Evolutionary conservation across 1,140 invertebrate genomes (phyloP).

Genomic region (Eciton burchellii): DNA sequence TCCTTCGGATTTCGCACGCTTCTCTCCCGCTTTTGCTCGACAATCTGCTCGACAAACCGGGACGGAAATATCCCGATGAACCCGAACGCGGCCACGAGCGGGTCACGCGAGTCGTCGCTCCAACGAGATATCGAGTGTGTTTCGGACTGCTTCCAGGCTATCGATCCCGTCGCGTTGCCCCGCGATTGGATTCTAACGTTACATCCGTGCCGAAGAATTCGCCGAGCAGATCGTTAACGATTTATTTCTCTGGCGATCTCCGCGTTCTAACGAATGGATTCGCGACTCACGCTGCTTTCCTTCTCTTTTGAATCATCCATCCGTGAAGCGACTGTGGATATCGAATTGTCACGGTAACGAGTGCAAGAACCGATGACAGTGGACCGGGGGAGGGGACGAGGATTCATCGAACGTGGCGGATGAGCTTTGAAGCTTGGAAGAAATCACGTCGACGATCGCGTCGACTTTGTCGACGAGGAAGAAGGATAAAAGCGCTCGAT

Average conservation of each 20-base stretch:
- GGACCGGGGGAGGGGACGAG: neutral
- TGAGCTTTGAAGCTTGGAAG: conserved; percentile 25
- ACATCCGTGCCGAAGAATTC: conserved; percentile 14
- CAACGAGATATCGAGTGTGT: conserved; percentile 15
- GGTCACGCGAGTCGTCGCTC: neutral
- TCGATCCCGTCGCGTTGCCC: conserved; percentile 39
- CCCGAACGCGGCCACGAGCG: neutral
- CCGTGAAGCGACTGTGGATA: conserved; percentile 30
- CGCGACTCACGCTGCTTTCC: conserved; percentile 35
- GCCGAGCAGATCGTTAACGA: conserved; percentile 24
- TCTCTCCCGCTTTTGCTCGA: too few relatives aligned
- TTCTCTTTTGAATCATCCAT: conserved; percentile 57
- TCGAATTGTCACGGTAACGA: conserved; percentile 36
- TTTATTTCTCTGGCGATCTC: conserved; percentile 36
- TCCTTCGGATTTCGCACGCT: conserved; percentile 39
- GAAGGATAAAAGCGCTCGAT: neutral
- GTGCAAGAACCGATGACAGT: conserved; percentile 8
- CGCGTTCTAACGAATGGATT: conserved; percentile 59
- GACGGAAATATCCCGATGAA: neutral
- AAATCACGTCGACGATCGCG: neutral
- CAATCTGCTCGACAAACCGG: too few relatives aligned
- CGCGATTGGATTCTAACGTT: conserved; percentile 6
- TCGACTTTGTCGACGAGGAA: neutral
- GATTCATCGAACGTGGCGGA: neutral
- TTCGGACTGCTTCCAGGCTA: conserved; percentile 27